phyloP scores from a whole-genome alignment of 2,113 vertebrate genomes.

The Paradoxurus hermaphroditus region DNA sequence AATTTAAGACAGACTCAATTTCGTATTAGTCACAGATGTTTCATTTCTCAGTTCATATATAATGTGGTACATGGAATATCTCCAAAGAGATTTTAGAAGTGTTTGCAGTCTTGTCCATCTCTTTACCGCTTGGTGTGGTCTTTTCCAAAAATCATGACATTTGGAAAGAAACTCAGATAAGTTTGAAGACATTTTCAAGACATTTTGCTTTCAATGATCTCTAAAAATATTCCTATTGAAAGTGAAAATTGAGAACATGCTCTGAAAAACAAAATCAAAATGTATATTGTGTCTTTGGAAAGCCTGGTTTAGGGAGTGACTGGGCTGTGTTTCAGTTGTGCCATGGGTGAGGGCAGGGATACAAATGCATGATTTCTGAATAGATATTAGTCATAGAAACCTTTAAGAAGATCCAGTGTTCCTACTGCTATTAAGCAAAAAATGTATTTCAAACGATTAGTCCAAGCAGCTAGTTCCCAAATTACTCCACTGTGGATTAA shows the following conservation, averaged over 20 bases:
- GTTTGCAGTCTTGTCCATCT: constrained; percentile 80
- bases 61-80: constrained; percentile 79
- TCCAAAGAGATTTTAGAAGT: constrained; percentile 80
- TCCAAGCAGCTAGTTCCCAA: constrained; percentile 39
- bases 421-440: constrained; percentile 49
- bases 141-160: constrained; percentile 81
- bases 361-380: constrained; percentile 17
- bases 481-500: constrained; percentile 49
- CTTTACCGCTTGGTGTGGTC: constrained; percentile 79
- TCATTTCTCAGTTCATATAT: constrained; percentile 82
- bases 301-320: constrained; percentile 39
- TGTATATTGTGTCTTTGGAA: constrained; percentile 72
- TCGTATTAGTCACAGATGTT: constrained; percentile 82
- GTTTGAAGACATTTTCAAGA: constrained; percentile 80
- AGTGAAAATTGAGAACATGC: constrained; percentile 77
- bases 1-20: constrained; percentile 81
- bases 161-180: constrained; percentile 78
- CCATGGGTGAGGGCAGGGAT: not conserved
- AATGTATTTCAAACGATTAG: constrained; percentile 60
- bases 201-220: constrained; percentile 78
- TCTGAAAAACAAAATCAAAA: constrained; percentile 76
- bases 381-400: constrained; percentile 6
- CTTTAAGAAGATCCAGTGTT: constrained; percentile 21
- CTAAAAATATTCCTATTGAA: constrained; percentile 81
- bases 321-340: constrained; percentile 52